A percentile compares a stretch with the other conserved stretches of the same genome.
These are phyloP conservation scores for Gavia stellata DNA, from an alignment of 2,113 vertebrate species.

Conservation along the genomic window DNA sequence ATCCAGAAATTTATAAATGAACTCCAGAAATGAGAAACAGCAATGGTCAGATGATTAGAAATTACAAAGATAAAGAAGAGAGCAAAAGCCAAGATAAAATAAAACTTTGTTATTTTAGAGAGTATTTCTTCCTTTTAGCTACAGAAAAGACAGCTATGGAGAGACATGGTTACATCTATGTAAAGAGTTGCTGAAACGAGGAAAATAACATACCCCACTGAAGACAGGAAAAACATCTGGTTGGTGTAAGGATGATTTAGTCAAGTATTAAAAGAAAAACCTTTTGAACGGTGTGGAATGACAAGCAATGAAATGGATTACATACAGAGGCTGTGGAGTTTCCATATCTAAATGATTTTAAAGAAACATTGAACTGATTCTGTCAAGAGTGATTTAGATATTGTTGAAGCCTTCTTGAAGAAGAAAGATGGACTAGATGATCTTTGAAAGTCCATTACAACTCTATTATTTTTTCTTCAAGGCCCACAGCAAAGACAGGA, in stretches of 20 bases:
- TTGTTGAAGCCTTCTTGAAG: background rate
- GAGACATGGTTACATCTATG: background rate
- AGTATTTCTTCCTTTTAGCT: background rate
- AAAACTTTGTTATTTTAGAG: background rate
- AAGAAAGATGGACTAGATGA: background rate
- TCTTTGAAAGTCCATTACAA: constrained; percentile 1
- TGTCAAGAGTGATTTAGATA: constrained; percentile 35
- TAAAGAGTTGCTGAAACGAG: background rate
- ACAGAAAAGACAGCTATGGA: background rate
- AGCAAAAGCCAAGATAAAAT: background rate
- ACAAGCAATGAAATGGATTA: constrained; percentile 46
- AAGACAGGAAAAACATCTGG: background rate
- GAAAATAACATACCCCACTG: background rate
- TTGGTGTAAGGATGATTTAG: background rate
- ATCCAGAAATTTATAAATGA: background rate
- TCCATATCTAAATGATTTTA: constrained; percentile 31
- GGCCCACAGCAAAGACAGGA: background rate
- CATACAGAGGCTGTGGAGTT: background rate
- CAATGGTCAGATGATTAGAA: background rate
- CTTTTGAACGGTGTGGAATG: background rate
- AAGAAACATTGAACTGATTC: constrained; percentile 51
- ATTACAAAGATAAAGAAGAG: background rate
- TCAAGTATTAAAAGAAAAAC: background rate
- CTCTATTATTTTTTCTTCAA: background rate
- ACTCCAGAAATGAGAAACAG: background rate